phyloP scores from a whole-genome alignment of 2,113 vertebrate genomes.

The Pithys albifrons region DNA sequence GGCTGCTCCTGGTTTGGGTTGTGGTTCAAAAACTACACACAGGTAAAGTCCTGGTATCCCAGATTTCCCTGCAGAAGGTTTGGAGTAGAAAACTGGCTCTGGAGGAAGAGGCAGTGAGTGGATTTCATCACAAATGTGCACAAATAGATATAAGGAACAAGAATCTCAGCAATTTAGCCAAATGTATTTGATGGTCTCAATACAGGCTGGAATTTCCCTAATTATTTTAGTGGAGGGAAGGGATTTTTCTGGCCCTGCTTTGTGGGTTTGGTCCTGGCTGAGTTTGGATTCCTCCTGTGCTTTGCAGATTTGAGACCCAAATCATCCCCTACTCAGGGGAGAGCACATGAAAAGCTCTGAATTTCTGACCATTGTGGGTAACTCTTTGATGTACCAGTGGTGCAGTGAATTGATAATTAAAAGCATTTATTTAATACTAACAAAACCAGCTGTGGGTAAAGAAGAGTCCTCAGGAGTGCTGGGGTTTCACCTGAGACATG shows the following conservation, averaged over 20 bases:
- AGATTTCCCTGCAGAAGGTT: background rate
- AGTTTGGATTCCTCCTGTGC: background rate
- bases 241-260: background rate
- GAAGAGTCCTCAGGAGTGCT: background rate
- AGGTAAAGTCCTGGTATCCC: background rate
- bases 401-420: background rate
- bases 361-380: background rate
- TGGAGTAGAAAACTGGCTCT: background rate
- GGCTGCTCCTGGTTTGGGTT: background rate
- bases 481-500: background rate
- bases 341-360: fast-evolving
- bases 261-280: background rate
- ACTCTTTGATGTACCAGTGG: background rate
- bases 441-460: background rate
- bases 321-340: background rate
- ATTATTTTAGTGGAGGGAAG: background rate
- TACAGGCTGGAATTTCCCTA: background rate
- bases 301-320: background rate
- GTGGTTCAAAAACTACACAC: background rate
- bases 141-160: background rate
- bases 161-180: background rate
- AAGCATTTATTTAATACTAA: background rate
- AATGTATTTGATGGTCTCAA: background rate
- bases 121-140: background rate
- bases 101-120: too few relatives aligned